A percentile compares a stretch with the other conserved stretches of the same genome.
Conservation (phyloP, 2,797 vertebrate genomes). For the Myotis findleyi region DNA sequence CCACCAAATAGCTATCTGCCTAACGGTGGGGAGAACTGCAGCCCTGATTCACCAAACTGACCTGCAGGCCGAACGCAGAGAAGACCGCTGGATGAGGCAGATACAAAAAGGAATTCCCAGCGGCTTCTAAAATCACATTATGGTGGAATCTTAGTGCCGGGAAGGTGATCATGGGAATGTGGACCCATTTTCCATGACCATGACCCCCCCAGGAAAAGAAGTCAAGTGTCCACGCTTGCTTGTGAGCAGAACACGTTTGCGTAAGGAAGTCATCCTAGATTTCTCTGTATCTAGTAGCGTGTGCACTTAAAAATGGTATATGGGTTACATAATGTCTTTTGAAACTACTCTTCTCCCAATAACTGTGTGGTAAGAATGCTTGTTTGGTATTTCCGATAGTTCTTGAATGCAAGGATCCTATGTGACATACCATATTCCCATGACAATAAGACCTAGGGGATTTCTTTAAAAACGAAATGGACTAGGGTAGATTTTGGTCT, state of each 20-base stretch:
- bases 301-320: background rate
- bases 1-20: background rate
- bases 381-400: slow-evolving; percentile 7
- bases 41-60: background rate
- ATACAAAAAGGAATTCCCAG: background rate
- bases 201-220: background rate
- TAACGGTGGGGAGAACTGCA: background rate
- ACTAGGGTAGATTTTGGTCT: background rate
- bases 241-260: background rate
- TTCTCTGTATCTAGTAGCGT: background rate
- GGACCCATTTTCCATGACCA: background rate
- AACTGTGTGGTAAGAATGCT: background rate
- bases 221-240: background rate
- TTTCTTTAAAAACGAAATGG: background rate
- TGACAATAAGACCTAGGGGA: slow-evolving; percentile 8
- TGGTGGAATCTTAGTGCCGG: background rate
- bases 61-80: background rate
- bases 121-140: background rate
- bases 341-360: background rate
- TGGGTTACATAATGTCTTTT: background rate
- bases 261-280: background rate
- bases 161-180: background rate
- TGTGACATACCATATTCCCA: background rate
- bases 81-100: background rate
- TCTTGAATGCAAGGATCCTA: background rate